Evolutionary conservation across 2,888 invertebrate species (phyloP).

Genomic region (Stomorhina lunata): DNA sequence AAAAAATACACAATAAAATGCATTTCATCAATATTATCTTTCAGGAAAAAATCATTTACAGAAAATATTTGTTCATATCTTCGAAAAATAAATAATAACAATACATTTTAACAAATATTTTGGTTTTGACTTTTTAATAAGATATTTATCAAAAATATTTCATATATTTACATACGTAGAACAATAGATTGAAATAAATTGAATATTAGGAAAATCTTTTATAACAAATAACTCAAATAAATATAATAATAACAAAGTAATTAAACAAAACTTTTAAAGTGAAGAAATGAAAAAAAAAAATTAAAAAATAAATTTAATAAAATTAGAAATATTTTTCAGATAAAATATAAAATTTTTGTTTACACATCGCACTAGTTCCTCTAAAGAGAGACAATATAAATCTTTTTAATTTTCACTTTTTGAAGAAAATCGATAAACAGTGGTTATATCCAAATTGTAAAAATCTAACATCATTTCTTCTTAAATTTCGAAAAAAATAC

Average conservation of each 20-base stretch:
- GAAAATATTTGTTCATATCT: not conserved
- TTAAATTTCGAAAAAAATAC: no score
- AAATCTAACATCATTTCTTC: no score
- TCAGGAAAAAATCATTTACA: not conserved
- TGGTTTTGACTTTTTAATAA: conserved; percentile 32
- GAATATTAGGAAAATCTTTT: no score
- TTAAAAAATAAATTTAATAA: not conserved
- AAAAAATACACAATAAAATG: no score
- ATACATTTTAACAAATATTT: conserved; percentile 10
- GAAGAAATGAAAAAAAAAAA: not conserved
- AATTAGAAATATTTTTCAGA: no score
- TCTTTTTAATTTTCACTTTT: no score
- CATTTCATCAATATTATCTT: no score
- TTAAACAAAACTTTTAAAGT: not conserved
- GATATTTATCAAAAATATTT: conserved; percentile 17
- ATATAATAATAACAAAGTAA: not conserved
- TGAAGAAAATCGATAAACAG: no score
- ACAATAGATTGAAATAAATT: conserved; percentile 4
- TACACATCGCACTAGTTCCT: no score
- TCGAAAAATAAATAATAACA: not conserved
- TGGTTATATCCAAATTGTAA: no score
- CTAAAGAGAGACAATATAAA: no score
- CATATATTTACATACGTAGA: not conserved
- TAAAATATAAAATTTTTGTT: no score
- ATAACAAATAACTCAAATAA: not conserved